Conservation (phyloP, 2,888 invertebrate species). For the Poecilus cupreus region DNA sequence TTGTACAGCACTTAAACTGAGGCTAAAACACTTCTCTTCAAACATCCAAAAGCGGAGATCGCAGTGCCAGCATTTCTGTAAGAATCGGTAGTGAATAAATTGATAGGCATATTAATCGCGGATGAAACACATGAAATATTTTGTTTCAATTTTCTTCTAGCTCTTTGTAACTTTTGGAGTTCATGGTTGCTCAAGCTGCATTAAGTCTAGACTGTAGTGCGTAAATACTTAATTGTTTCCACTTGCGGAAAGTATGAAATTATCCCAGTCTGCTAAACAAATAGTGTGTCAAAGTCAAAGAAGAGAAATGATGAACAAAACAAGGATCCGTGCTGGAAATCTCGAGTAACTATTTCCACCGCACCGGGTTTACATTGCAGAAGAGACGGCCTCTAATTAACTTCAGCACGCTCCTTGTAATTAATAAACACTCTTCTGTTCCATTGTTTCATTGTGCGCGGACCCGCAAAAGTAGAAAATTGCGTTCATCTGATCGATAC, state of each 20-base stretch:
- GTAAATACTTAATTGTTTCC: background rate
- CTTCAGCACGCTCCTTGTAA: conserved; percentile 47
- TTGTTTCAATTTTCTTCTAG: no score
- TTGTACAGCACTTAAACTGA: no score
- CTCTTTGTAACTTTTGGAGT: no score
- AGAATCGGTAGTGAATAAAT: no score
- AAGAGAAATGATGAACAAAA: conserved; percentile 14
- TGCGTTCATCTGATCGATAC: conserved; percentile 43
- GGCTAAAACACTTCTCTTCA: no score
- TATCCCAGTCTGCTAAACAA: background rate
- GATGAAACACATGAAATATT: no score
- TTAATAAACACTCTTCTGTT: conserved; percentile 54
- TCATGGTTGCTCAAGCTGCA: no score
- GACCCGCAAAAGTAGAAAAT: conserved; percentile 52
- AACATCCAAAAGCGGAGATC: no score
- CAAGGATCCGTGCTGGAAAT: conserved; percentile 17
- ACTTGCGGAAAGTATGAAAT: conserved; percentile 13
- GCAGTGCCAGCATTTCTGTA: no score
- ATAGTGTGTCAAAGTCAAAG: conserved; percentile 9
- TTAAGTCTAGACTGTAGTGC: background rate
- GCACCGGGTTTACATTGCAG: conserved; percentile 37
- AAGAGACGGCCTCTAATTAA: conserved; percentile 45
- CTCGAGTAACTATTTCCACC: conserved; percentile 26
- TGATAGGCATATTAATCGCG: no score
- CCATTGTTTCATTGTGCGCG: conserved; percentile 53